Percentiles rank a stretch among this genome's conserved stretches.
These are phyloP conservation scores for Salminus brasiliensis DNA, from an alignment of 2,113 vertebrate species.

Conservation along the genomic window DNA sequence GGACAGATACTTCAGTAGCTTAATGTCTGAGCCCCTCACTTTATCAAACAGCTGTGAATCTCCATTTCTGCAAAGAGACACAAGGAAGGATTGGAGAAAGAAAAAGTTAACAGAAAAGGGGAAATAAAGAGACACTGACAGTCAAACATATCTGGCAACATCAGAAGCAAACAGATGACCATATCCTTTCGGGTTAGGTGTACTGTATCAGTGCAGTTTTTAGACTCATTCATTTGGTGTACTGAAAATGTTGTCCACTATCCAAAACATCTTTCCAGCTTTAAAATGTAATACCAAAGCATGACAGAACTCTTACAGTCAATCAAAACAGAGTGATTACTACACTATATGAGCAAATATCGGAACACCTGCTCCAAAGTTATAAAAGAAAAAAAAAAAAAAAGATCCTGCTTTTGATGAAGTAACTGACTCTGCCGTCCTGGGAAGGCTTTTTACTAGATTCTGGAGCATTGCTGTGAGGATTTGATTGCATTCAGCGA, in stretches of 20 bases:
- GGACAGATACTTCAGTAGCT: conserved; percentile 92
- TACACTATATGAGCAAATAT: too few relatives aligned
- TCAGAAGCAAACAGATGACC: neutral
- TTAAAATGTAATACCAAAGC: neutral
- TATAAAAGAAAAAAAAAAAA: too few relatives aligned
- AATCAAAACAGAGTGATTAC: too few relatives aligned
- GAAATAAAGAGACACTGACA: neutral
- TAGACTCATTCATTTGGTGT: neutral
- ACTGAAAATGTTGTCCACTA: neutral
- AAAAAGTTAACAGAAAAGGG: neutral
- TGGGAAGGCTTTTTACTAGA: too few relatives aligned
- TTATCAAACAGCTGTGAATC: conserved; percentile 97
- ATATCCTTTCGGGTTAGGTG: neutral
- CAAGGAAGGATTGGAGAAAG: neutral
- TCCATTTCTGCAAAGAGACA: conserved; percentile 81
- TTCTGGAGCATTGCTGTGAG: too few relatives aligned
- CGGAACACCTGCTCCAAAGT: too few relatives aligned
- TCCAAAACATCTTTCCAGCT: neutral
- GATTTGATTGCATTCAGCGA: too few relatives aligned
- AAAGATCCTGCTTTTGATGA: too few relatives aligned
- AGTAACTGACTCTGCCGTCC: too few relatives aligned
- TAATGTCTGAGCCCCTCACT: conserved; percentile 95
- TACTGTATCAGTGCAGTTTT: neutral
- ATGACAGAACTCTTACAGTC: too few relatives aligned
- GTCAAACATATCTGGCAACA: neutral